Percentiles rank a stretch among this genome's conserved stretches.
Evolutionary conservation across 1,140 invertebrate genomes (phyloP).

Genomic region (Bombyx mandarina): DNA sequence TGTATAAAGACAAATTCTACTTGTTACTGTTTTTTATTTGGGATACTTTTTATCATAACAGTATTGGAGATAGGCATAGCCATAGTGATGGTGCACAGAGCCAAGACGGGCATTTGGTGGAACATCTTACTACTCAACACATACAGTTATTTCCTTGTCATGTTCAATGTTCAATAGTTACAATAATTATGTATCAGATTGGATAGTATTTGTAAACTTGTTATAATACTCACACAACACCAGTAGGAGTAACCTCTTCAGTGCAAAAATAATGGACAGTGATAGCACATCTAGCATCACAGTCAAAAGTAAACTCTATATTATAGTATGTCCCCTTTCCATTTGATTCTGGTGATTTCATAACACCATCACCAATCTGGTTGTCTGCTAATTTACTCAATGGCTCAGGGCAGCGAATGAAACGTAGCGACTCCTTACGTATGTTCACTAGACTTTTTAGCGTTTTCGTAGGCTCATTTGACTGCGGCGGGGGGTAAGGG

Average conservation of each 20-base stretch:
- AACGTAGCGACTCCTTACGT: conserved; percentile 93
- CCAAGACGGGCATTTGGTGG: too few relatives aligned
- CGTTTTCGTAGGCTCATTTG: conserved; percentile 96
- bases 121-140: too few relatives aligned
- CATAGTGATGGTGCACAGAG: too few relatives aligned
- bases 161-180: too few relatives aligned
- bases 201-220: too few relatives aligned
- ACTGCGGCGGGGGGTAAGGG: conserved; percentile 96
- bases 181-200: too few relatives aligned
- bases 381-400: conserved; percentile 64
- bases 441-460: conserved; percentile 97
- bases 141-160: too few relatives aligned
- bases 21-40: too few relatives aligned
- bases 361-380: conserved; percentile 58
- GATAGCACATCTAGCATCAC: conserved; percentile 93
- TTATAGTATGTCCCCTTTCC: conserved; percentile 84
- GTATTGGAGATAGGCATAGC: too few relatives aligned
- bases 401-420: conserved; percentile 79
- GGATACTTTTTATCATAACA: too few relatives aligned
- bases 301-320: conserved; percentile 98
- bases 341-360: conserved; percentile 57
- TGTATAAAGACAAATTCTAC: too few relatives aligned
- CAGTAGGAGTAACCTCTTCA: conserved; percentile 88
- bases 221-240: conserved; percentile 76
- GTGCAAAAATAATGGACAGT: conserved; percentile 96